phyloP scores from a whole-genome alignment of 2,113 vertebrate genomes.

The Rhagologus leucostigma region DNA sequence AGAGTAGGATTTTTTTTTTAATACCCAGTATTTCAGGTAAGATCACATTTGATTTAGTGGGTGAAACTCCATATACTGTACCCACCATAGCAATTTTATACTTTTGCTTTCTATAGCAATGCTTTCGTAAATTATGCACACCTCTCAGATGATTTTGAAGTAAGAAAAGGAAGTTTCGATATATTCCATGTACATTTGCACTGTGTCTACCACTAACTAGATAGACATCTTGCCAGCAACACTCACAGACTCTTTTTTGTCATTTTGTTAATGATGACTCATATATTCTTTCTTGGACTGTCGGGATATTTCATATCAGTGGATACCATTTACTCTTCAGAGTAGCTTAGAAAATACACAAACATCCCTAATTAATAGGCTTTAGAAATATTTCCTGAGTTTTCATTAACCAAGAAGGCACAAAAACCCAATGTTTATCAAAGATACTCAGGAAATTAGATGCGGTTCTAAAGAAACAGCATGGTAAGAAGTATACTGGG shows the following conservation, averaged over 20 bases:
- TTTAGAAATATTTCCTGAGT: neutral
- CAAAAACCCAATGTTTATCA: neutral
- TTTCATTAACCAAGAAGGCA: conserved; percentile 19
- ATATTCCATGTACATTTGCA: neutral
- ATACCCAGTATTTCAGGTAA: neutral
- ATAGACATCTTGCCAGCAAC: neutral
- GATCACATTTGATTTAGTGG: neutral
- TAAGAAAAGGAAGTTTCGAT: neutral
- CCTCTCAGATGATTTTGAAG: neutral
- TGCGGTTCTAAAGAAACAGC: neutral
- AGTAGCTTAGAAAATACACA: neutral
- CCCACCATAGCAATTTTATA: neutral
- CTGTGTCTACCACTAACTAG: neutral
- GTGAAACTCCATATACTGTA: neutral
- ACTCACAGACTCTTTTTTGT: neutral
- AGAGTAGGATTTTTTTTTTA: neutral
- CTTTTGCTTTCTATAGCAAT: neutral
- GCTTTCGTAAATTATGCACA: neutral
- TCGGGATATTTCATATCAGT: neutral
- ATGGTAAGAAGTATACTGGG: neutral
- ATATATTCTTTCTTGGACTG: neutral
- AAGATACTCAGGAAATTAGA: conserved; percentile 16
- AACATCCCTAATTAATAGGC: neutral
- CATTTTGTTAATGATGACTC: neutral
- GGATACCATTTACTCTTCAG: neutral